A percentile compares a stretch with the other conserved stretches of the same genome.
phyloP scores from a whole-genome alignment of 2,888 invertebrate genomes.

The Bellardia pandia region DNA sequence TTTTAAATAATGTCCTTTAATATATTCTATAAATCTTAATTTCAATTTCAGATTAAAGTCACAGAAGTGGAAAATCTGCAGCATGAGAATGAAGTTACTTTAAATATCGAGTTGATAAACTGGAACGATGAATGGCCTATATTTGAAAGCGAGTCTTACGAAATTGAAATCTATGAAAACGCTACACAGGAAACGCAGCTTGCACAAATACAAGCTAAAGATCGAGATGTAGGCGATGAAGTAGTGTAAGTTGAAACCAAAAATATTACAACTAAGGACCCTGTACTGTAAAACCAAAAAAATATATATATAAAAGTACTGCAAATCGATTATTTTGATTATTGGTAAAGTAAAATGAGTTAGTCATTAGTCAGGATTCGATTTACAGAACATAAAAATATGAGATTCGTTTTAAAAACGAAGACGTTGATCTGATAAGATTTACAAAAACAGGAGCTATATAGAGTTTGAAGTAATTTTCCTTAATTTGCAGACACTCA shows the following conservation, averaged over 20 bases:
- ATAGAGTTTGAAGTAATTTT: too few relatives aligned
- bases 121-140: conserved; percentile 90
- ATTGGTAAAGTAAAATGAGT: too few relatives aligned
- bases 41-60: conserved; percentile 80
- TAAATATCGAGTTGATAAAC: conserved; percentile 86
- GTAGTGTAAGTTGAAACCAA: conserved; percentile 85
- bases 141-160: conserved; percentile 84
- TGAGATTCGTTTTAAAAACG: too few relatives aligned
- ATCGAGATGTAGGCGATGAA: conserved; percentile 87
- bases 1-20: neutral
- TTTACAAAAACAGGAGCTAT: too few relatives aligned
- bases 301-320: too few relatives aligned
- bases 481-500: conserved; percentile 84
- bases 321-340: too few relatives aligned
- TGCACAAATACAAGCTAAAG: conserved; percentile 86
- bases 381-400: too few relatives aligned
- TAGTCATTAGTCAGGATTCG: too few relatives aligned
- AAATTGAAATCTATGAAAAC: conserved; percentile 86
- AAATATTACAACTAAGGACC: neutral
- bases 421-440: too few relatives aligned
- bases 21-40: neutral
- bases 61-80: conserved; percentile 78
- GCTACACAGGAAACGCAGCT: conserved; percentile 85
- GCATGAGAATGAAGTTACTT: conserved; percentile 80
- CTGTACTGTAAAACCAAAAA: too few relatives aligned